A percentile compares a stretch with the other conserved stretches of the same genome.
These are phyloP conservation scores for Pseudachorutes palmiensis DNA, from an alignment of 1,140 invertebrate genomes.

Conservation along the genomic window DNA sequence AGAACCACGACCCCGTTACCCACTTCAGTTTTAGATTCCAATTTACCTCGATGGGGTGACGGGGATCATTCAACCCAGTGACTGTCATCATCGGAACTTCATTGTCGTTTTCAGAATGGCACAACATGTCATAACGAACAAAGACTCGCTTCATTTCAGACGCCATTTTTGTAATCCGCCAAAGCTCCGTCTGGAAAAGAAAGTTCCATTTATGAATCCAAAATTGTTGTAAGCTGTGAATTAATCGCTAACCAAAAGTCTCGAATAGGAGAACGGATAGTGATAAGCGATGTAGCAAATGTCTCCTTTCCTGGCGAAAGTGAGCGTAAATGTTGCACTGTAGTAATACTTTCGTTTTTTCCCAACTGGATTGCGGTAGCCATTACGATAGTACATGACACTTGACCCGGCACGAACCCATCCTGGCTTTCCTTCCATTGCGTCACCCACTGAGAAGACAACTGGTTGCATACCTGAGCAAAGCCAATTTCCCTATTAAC, in stretches of 20 bases:
- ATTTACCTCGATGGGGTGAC: constrained; percentile 38
- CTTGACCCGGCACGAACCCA: constrained; percentile 67
- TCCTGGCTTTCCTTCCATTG: constrained; percentile 54
- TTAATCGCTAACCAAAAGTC: constrained; percentile 60
- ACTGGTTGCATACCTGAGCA: constrained; percentile 81
- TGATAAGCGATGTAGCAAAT: constrained; percentile 85
- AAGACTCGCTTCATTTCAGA: constrained; percentile 6
- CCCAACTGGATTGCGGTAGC: constrained; percentile 50
- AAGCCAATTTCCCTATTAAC: no score
- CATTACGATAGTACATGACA: constrained; percentile 65
- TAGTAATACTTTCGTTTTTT: constrained; percentile 55
- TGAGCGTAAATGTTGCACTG: constrained; percentile 73
- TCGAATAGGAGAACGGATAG: constrained; percentile 79
- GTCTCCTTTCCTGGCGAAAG: constrained; percentile 67
- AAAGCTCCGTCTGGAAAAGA: constrained; percentile 54
- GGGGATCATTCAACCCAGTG: constrained; percentile 46
- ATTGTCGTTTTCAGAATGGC: constrained; percentile 65
- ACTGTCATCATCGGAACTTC: constrained; percentile 70
- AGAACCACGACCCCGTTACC: not conserved
- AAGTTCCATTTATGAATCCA: constrained; percentile 20
- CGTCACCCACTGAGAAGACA: constrained; percentile 70
- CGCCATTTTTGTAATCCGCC: constrained; percentile 43
- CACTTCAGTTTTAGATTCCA: not conserved
- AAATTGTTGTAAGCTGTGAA: no score
- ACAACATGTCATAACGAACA: constrained; percentile 52